These are phyloP conservation scores for Aphelenchoides avenae DNA, from an alignment of 1,140 invertebrate genomes.

Conservation along the genomic window DNA sequence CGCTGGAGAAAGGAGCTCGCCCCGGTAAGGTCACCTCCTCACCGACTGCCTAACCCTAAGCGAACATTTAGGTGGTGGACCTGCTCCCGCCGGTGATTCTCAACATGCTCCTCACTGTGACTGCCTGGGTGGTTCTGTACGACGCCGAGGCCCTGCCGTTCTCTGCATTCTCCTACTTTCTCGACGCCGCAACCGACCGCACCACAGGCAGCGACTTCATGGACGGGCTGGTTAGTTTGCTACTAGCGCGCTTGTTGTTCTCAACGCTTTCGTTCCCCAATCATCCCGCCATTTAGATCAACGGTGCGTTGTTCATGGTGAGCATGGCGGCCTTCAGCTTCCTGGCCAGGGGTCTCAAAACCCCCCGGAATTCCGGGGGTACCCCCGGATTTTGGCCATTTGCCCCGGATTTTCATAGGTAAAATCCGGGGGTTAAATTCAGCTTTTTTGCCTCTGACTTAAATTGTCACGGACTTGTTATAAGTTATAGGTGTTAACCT, in stretches of 20 bases:
- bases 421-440: too few relatives aligned
- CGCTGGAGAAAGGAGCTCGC: too few relatives aligned
- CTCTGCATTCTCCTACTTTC: conserved; percentile 21
- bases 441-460: too few relatives aligned
- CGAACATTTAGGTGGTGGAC: conserved; percentile 4
- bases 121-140: conserved; percentile 38
- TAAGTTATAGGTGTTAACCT: too few relatives aligned
- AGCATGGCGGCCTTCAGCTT: too few relatives aligned
- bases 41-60: too few relatives aligned
- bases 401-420: too few relatives aligned
- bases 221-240: conserved; percentile 40
- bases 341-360: too few relatives aligned
- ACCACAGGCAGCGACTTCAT: conserved; percentile 38
- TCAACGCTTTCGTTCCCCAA: neutral
- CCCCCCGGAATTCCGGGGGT: neutral
- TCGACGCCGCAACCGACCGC: conserved; percentile 24
- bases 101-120: conserved; percentile 42
- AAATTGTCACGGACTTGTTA: too few relatives aligned
- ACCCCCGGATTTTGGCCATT: neutral
- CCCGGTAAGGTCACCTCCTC: too few relatives aligned
- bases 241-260: neutral
- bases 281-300: neutral
- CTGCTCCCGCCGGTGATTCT: conserved; percentile 36
- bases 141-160: conserved; percentile 22
- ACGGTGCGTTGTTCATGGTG: neutral